phyloP scores from a whole-genome alignment of 2,888 invertebrate species.

The Drosophila mayaguana region DNA sequence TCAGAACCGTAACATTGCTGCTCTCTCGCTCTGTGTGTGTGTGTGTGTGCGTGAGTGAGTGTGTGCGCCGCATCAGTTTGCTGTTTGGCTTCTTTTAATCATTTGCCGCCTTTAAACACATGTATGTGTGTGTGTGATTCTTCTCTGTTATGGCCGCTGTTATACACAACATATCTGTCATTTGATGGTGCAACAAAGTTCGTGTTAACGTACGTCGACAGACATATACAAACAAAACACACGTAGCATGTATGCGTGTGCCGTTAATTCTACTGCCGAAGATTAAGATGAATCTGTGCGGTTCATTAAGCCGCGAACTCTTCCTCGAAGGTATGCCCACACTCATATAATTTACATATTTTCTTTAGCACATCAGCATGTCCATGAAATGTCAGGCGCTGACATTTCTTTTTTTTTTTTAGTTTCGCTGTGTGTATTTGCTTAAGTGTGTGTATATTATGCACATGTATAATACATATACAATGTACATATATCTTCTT shows the following conservation, averaged over 20 bases:
- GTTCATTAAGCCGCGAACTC: slow-evolving; percentile 16
- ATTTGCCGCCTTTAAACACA: slow-evolving; percentile 41
- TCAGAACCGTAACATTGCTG: slow-evolving; percentile 48
- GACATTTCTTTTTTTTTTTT: slow-evolving; percentile 17
- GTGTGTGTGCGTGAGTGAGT: slow-evolving; percentile 6
- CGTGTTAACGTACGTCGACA: slow-evolving; percentile 21
- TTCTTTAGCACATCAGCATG: slow-evolving; percentile 3
- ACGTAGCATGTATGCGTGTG: neutral
- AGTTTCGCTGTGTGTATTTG: neutral
- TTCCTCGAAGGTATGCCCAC: slow-evolving; percentile 32
- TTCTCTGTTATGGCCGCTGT: slow-evolving; percentile 29
- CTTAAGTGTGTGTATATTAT: neutral
- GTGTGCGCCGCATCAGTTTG: slow-evolving; percentile 31
- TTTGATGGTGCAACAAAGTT: slow-evolving; percentile 33
- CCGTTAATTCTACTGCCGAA: neutral
- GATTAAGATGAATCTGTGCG: slow-evolving; percentile 24
- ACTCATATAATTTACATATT: slow-evolving; percentile 19
- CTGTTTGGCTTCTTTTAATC: slow-evolving; percentile 64
- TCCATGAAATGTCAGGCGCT: neutral
- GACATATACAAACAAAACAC: neutral
- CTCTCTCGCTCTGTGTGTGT: slow-evolving; percentile 20
- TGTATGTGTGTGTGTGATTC: slow-evolving; percentile 4
- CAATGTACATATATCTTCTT: too few species aligned
- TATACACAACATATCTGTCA: slow-evolving; percentile 28
- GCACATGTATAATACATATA: neutral